Evolutionary conservation across 2,113 vertebrate species (phyloP).

Genomic region (Sebastes schlegelii): DNA sequence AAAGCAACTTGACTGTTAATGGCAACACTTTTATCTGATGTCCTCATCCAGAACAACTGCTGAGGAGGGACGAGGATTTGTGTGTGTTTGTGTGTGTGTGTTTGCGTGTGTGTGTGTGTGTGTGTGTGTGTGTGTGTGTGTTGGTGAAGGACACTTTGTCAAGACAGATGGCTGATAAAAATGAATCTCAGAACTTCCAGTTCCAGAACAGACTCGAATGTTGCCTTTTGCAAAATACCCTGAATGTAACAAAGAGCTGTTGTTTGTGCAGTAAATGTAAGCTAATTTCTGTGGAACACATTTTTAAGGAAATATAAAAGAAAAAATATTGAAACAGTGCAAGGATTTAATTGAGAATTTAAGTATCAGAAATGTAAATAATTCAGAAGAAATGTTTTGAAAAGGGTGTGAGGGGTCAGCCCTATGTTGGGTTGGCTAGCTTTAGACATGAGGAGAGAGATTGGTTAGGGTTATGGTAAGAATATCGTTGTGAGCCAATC

Average conservation of each 20-base stretch:
- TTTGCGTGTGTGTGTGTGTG: slow-evolving; percentile 33
- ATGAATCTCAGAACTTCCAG: slow-evolving; percentile 22
- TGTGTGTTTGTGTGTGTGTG: slow-evolving; percentile 20
- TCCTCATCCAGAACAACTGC: slow-evolving; percentile 38
- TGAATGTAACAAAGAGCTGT: slow-evolving; percentile 5
- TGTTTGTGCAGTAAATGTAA: background rate
- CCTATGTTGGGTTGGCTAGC: too few species aligned
- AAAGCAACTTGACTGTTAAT: background rate
- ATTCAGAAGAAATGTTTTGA: background rate
- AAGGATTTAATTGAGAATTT: background rate
- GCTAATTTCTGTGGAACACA: background rate
- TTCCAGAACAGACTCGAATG: slow-evolving; percentile 17
- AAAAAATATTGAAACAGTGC: background rate
- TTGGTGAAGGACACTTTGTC: slow-evolving; percentile 41
- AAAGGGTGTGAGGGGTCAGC: background rate
- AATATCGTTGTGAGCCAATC: too few species aligned
- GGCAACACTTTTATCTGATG: slow-evolving; percentile 23
- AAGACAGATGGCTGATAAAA: slow-evolving; percentile 38
- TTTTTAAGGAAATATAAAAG: background rate
- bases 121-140: slow-evolving; percentile 41
- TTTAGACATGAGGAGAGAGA: too few species aligned
- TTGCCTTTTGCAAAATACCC: slow-evolving; percentile 33
- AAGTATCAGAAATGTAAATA: background rate
- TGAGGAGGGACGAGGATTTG: slow-evolving; percentile 20
- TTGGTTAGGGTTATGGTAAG: too few species aligned